phyloP scores from a whole-genome alignment of 1,140 invertebrate genomes.

The Euborellia annulipes region DNA sequence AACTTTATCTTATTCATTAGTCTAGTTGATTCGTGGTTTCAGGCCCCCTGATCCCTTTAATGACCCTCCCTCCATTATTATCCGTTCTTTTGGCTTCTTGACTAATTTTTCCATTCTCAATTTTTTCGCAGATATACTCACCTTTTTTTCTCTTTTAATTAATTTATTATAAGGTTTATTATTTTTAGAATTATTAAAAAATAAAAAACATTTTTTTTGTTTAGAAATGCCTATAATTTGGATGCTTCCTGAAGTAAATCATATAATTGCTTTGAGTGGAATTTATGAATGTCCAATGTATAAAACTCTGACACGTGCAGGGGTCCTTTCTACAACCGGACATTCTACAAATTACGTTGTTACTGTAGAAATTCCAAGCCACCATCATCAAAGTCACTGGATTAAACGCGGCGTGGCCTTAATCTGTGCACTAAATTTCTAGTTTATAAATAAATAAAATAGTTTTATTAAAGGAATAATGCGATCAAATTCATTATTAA shows the following conservation, averaged over 20 bases:
- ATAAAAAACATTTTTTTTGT: too few species aligned
- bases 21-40: too few species aligned
- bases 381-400: slow-evolving; percentile 48
- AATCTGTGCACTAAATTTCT: slow-evolving; percentile 60
- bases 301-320: slow-evolving; percentile 49
- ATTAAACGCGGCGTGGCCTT: slow-evolving; percentile 60
- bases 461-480: too few species aligned
- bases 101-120: background rate
- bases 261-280: slow-evolving; percentile 24
- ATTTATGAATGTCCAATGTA: slow-evolving; percentile 58
- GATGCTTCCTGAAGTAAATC: slow-evolving; percentile 38
- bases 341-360: slow-evolving; percentile 69
- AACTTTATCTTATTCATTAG: too few species aligned
- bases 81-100: too few species aligned
- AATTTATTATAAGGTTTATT: background rate
- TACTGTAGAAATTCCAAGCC: slow-evolving; percentile 45
- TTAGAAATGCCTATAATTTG: slow-evolving; percentile 45
- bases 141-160: background rate
- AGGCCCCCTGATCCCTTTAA: too few species aligned
- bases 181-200: too few species aligned
- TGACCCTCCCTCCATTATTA: too few species aligned
- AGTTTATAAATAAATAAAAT: too few species aligned
- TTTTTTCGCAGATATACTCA: background rate
- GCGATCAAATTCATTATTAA: too few species aligned
- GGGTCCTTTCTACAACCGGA: slow-evolving; percentile 58